Conservation (phyloP, 2,888 invertebrate species). For the Flabesymbios commensalis region DNA sequence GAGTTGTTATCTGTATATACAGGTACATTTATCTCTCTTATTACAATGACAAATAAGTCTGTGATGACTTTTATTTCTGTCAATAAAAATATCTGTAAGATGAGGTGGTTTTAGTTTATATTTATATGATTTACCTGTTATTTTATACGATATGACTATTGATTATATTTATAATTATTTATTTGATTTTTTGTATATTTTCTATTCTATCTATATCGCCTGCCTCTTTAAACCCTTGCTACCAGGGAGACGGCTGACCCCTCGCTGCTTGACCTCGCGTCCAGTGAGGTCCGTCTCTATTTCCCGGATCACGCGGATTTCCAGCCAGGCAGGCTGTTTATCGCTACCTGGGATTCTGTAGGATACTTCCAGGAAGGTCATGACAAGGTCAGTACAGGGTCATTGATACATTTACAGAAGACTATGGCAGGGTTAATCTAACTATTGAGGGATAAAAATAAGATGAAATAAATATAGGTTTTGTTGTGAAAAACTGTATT, state of each 20-base stretch:
- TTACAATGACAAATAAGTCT: no score
- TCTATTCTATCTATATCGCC: background rate
- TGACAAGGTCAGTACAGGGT: constrained; percentile 66
- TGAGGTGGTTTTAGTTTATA: no score
- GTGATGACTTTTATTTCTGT: no score
- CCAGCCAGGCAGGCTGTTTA: constrained; percentile 76
- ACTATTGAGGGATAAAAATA: no score
- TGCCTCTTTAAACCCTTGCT: background rate
- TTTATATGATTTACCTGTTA: no score
- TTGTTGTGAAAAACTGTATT: no score
- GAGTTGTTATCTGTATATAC: no score
- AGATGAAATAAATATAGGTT: no score
- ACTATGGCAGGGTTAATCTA: no score
- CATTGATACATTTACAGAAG: background rate
- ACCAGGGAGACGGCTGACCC: constrained; percentile 51
- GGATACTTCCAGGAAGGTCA: constrained; percentile 73
- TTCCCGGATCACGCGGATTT: constrained; percentile 77
- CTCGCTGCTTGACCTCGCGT: constrained; percentile 65
- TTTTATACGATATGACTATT: background rate
- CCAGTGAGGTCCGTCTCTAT: constrained; percentile 73
- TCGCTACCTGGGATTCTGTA: constrained; percentile 89
- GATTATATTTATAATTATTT: background rate
- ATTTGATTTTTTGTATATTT: background rate
- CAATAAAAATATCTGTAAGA: no score
- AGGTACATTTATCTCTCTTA: no score